These are phyloP conservation scores for Heterotis niloticus DNA, from an alignment of 2,113 vertebrate genomes.

Conservation along the genomic window DNA sequence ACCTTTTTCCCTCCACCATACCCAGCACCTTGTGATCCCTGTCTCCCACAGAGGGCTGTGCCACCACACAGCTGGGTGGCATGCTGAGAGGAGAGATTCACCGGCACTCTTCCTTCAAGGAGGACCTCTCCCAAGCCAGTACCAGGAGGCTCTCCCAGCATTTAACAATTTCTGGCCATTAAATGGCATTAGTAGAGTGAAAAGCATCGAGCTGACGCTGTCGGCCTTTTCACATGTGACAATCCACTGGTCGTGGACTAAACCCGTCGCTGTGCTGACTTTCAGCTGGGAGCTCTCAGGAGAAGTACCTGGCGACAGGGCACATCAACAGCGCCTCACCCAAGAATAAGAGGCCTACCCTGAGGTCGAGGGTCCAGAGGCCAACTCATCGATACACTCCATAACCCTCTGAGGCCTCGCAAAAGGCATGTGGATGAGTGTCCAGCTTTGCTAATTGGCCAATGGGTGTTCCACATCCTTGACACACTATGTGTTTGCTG, in stretches of 20 bases:
- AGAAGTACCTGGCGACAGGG: background rate
- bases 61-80: background rate
- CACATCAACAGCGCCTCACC: constrained; percentile 6
- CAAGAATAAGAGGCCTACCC: background rate
- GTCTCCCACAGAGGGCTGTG: background rate
- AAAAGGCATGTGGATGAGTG: background rate
- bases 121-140: background rate
- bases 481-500: background rate
- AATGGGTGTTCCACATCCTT: background rate
- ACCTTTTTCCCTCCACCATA: background rate
- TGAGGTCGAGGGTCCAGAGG: background rate
- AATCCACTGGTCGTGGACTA: background rate
- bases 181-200: background rate
- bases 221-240: background rate
- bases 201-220: background rate
- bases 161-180: background rate
- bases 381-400: background rate
- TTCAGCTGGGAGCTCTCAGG: background rate
- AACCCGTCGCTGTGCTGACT: background rate
- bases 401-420: background rate
- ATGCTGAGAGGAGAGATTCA: background rate
- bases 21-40: background rate
- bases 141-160: background rate
- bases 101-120: background rate
- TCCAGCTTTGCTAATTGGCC: background rate